Percentiles rank a stretch among this genome's conserved stretches.
Evolutionary conservation across 2,113 vertebrate genomes (phyloP).

Genomic region (Typhlomys cinereus): DNA sequence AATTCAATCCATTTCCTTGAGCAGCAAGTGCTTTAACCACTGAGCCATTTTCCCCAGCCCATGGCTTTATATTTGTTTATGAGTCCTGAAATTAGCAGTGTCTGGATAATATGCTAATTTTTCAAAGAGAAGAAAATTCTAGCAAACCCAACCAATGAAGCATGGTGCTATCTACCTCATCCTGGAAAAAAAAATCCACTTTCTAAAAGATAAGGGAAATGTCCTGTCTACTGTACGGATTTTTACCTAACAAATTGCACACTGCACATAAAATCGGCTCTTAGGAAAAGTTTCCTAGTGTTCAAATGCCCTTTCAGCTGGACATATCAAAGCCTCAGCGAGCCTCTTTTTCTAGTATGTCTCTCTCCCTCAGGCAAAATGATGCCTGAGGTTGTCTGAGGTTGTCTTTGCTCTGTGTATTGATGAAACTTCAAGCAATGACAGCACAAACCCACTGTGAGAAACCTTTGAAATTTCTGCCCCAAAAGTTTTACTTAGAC

Average conservation of each 20-base stretch:
- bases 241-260: background rate
- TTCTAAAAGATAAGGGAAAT: background rate
- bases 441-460: constrained; percentile 12
- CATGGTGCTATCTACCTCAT: background rate
- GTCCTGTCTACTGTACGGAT: background rate
- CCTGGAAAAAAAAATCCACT: background rate
- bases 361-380: constrained; percentile 2
- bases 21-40: no score
- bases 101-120: background rate
- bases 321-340: constrained; percentile 39
- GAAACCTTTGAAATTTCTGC: constrained; percentile 60
- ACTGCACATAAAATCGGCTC: constrained; percentile 4
- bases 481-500: constrained; percentile 46
- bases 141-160: background rate
- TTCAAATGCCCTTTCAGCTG: background rate
- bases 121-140: background rate
- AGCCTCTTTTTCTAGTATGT: background rate
- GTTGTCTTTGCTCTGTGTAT: constrained; percentile 39
- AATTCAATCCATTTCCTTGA: no score
- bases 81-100: background rate
- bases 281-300: constrained; percentile 9
- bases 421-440: constrained; percentile 58
- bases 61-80: no score
- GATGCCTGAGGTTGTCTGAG: background rate
- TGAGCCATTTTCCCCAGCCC: no score